Base-by-base conservation (phyloP, 2,888 invertebrate species). In the Epistrophella euchroma region DNA sequence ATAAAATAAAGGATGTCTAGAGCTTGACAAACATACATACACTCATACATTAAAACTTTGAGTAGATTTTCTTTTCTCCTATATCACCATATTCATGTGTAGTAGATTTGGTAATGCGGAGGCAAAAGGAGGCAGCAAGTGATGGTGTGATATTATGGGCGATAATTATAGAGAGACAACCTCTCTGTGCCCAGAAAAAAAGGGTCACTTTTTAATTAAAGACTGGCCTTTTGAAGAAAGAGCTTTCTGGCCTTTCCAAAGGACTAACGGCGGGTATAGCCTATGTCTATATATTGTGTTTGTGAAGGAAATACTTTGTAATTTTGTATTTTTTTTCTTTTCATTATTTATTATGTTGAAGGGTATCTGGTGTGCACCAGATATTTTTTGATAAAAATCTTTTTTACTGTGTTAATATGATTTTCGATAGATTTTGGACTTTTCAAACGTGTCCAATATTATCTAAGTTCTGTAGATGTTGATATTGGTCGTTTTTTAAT, bases 111-210 rank as follows among this genome's bases (percentile, higher is more conserved):
- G 13, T 2, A 25, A 19, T 22, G 2, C 4, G 17, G 6, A 58
- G 62, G 64, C 17, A 28, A 47, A 9, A 4, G 64, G 19, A 28
- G 45, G 45, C 17, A 72, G 25, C 37, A 25, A 37, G 55, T 56
- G 47, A 74, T 75, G 74, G 83, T 79, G 83, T 71, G 79, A 79
- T 75, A 79, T 74, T 84, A 79, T 71, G 74, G 71, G 64, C 43
- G 70, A 84, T 84, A 84, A 79, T 84, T 84, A 83, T 70, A 32
- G 47, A 19, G 40, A 25, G 70, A 62, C 78, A 77, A 60, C 28
- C 52, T 58, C 25, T 45, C 17, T 45, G 45, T 50, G 11, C 37
- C n/a, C 25, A 32, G 60, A 40, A 60, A 32, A 43, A 70, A 64
- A 40, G 40, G 64, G 52, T 64, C 52, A 62, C 40, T 74, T 66